Evolutionary conservation across 2,797 vertebrate genomes (phyloP).

Genomic region (Chelon labrosus): DNA sequence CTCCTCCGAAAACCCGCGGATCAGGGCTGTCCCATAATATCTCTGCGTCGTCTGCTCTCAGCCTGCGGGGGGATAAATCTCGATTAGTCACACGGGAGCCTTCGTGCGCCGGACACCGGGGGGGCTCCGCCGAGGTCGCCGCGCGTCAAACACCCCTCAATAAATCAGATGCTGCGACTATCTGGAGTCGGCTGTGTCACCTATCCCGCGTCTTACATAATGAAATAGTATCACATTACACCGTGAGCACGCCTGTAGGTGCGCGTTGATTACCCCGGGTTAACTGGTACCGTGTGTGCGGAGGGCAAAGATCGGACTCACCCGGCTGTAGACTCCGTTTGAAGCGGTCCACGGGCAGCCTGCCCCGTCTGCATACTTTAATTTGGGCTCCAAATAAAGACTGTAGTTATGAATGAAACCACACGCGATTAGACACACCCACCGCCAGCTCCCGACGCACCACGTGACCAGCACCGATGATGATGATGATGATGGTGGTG

Average conservation of each 20-base stretch:
- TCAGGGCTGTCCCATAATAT: constrained; percentile 66
- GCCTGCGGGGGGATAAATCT: constrained; percentile 61
- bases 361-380: constrained; percentile 76
- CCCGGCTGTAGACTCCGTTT: constrained; percentile 58
- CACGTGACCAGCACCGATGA: constrained; percentile 71
- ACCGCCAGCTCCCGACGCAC: constrained; percentile 71
- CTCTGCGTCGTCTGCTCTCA: constrained; percentile 52
- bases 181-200: constrained; percentile 33
- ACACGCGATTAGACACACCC: constrained; percentile 80
- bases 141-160: constrained; percentile 20
- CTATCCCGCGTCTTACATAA: constrained; percentile 58
- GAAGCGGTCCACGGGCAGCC: constrained; percentile 58
- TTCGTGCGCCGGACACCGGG: constrained; percentile 13
- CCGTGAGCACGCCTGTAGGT: constrained; percentile 15
- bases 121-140: constrained; percentile 13
- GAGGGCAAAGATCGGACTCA: constrained; percentile 46
- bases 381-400: constrained; percentile 69
- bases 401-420: constrained; percentile 85
- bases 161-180: constrained; percentile 24
- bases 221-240: constrained; percentile 48
- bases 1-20: constrained; percentile 52
- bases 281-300: constrained; percentile 11
- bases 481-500: constrained; percentile 54
- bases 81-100: constrained; percentile 32
- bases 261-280: not conserved